Evolutionary conservation across 2,888 invertebrate genomes (phyloP).

Genomic region (Polyploca ridens): DNA sequence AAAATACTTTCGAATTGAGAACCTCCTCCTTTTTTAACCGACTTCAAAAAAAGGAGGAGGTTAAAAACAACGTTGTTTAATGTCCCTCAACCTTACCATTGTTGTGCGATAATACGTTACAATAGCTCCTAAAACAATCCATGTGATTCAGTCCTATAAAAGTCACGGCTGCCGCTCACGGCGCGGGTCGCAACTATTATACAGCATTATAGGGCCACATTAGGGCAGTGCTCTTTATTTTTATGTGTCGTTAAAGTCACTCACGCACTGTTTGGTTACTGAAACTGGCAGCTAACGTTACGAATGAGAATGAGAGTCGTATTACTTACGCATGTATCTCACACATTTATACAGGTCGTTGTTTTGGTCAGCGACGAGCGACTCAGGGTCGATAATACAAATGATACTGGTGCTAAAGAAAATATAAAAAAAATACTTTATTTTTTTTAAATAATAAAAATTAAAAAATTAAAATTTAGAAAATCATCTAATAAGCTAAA

Average conservation of each 20-base stretch:
- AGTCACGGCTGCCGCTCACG: background rate
- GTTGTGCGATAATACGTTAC: background rate
- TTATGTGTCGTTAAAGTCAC: constrained; percentile 4
- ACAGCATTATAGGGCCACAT: background rate
- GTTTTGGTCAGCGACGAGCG: too few species aligned
- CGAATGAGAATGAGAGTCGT: background rate
- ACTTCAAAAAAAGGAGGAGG: too few species aligned
- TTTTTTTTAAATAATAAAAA: too few species aligned
- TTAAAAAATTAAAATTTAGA: too few species aligned
- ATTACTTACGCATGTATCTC: background rate
- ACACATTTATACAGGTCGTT: too few species aligned
- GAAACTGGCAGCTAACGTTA: background rate
- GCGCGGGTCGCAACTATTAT: background rate
- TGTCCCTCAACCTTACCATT: background rate
- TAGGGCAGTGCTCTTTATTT: constrained; percentile 6
- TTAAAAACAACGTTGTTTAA: too few species aligned
- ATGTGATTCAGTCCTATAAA: constrained; percentile 4
- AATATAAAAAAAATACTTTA: too few species aligned
- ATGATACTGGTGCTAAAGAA: too few species aligned
- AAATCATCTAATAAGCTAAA: too few species aligned
- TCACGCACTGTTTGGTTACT: constrained; percentile 5
- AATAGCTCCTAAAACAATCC: background rate
- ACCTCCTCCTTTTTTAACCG: too few species aligned
- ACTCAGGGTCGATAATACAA: too few species aligned
- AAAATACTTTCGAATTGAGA: too few species aligned